Evolutionary conservation across 2,113 vertebrate species (phyloP).

Genomic region (Taxidea taxus): DNA sequence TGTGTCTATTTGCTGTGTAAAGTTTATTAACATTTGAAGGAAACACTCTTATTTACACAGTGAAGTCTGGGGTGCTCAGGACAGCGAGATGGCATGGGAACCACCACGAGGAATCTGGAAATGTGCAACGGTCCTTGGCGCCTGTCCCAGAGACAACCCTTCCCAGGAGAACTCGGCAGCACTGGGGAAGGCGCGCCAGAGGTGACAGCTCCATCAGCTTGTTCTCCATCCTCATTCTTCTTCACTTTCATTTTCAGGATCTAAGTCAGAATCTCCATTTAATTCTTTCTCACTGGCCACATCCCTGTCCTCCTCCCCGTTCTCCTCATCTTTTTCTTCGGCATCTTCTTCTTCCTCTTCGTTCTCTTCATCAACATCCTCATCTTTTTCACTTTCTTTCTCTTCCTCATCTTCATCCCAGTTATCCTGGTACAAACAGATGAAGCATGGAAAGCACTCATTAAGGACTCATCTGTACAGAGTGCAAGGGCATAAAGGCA

Average conservation of each 20-base stretch:
- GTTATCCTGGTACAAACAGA: constrained; percentile 81
- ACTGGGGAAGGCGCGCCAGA: constrained; percentile 70
- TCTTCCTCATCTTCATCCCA: constrained; percentile 91
- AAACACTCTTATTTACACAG: constrained; percentile 79
- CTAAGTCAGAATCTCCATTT: constrained; percentile 95
- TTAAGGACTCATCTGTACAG: neutral
- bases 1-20: constrained; percentile 77
- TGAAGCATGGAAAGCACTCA: neutral
- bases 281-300: constrained; percentile 90
- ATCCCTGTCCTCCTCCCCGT: constrained; percentile 82
- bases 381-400: constrained; percentile 65
- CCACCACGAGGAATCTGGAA: constrained; percentile 73
- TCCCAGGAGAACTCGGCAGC: constrained; percentile 66
- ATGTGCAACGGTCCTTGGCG: constrained; percentile 61
- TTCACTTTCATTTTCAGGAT: constrained; percentile 95
- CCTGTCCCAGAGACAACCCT: constrained; percentile 62
- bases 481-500: neutral
- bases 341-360: constrained; percentile 74
- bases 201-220: constrained; percentile 53
- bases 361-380: constrained; percentile 81
- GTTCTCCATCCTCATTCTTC: constrained; percentile 88
- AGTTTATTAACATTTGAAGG: constrained; percentile 78
- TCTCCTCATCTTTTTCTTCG: constrained; percentile 76
- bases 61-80: constrained; percentile 75
- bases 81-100: constrained; percentile 76